Evolutionary conservation across 1,140 invertebrate genomes (phyloP), one percentile per base, ranked within the genome.

Genomic region (Drosophila simulans): DNA sequence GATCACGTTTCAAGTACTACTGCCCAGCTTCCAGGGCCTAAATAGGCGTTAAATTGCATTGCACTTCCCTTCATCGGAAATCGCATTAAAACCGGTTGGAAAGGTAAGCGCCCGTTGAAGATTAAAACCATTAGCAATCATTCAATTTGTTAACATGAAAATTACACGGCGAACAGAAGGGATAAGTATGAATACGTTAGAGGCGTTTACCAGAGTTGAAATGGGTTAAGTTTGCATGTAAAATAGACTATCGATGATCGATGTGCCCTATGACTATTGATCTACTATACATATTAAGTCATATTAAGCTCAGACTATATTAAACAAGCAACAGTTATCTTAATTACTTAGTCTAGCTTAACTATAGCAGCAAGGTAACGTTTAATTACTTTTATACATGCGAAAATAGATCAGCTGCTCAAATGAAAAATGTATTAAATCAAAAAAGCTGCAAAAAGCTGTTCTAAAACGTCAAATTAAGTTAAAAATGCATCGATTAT

Each of bases 1-100:
- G 40, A 55, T 68, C 63, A 69, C 66, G 48, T 69, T 66, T 31
- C 31, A 7, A 34, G 17, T 54, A 54, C 48, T 39, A 39, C 12
- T 64, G 10, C n/a, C 31, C 42, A 46, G 17, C 45, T 54, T 68
- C 49, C 34, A 69, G 15, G 11, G 40, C 25, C 17, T 22, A 68
- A 46, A 37, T 22, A 20, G 13, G 34, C 58, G 34, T 63, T n/a
- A 63, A 39, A 17, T 22, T 48, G 1, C 10, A 31, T 49, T 5
- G n/a, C 25, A 56, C 15, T 43, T 43, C 15, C 10, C 54, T 56
- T 31, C 40, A 25, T 4, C 15, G 13, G 11, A 56, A 31, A 8
- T 56, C n/a, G 3, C n/a, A 39, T 31, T 8, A 1, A 40, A 48
- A 37, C 63, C 63, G 25, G 59, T 64, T 20, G 0, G 40, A 40